Conservation (phyloP, 2,113 vertebrate genomes). For the Maccullochella peelii region DNA sequence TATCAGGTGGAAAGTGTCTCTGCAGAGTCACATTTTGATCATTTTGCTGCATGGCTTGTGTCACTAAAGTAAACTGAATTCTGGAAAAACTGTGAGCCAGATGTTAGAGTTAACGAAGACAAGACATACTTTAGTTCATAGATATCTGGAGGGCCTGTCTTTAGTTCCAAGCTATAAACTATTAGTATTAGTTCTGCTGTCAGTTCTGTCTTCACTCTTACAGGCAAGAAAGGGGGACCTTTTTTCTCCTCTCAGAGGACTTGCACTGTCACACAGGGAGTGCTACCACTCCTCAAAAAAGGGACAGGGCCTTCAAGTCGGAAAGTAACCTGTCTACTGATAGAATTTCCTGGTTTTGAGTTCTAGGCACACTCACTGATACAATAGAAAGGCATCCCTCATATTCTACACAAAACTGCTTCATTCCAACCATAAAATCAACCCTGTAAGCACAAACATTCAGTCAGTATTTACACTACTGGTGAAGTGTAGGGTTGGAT, state of each 20-base stretch:
- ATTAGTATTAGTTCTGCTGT: slow-evolving; percentile 52
- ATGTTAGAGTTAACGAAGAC: slow-evolving; percentile 48
- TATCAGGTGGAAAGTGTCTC: slow-evolving; percentile 17
- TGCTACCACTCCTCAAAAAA: slow-evolving; percentile 59
- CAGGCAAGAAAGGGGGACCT: slow-evolving; percentile 31
- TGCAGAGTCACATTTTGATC: slow-evolving; percentile 45
- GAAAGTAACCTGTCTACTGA: slow-evolving; percentile 62
- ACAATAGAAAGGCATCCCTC: slow-evolving; percentile 41
- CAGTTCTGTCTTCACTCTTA: slow-evolving; percentile 36
- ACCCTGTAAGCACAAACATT: slow-evolving; percentile 40
- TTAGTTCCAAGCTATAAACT: slow-evolving; percentile 37
- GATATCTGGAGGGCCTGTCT: slow-evolving; percentile 41
- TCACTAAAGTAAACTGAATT: slow-evolving; percentile 29
- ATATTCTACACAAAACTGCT: slow-evolving; percentile 27
- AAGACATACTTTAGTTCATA: slow-evolving; percentile 32
- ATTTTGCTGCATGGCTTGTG: slow-evolving; percentile 25
- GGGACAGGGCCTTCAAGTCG: slow-evolving; percentile 59
- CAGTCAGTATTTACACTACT: slow-evolving; percentile 30
- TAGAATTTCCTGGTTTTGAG: slow-evolving; percentile 61
- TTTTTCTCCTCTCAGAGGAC: slow-evolving; percentile 57
- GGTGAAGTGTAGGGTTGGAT: slow-evolving; percentile 27
- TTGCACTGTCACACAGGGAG: slow-evolving; percentile 66
- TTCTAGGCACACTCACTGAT: slow-evolving; percentile 21
- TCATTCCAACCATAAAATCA: slow-evolving; percentile 45
- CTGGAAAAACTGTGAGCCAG: slow-evolving; percentile 32